Conservation (phyloP, 2,113 vertebrate species). For the Ageneiosus marmoratus region DNA sequence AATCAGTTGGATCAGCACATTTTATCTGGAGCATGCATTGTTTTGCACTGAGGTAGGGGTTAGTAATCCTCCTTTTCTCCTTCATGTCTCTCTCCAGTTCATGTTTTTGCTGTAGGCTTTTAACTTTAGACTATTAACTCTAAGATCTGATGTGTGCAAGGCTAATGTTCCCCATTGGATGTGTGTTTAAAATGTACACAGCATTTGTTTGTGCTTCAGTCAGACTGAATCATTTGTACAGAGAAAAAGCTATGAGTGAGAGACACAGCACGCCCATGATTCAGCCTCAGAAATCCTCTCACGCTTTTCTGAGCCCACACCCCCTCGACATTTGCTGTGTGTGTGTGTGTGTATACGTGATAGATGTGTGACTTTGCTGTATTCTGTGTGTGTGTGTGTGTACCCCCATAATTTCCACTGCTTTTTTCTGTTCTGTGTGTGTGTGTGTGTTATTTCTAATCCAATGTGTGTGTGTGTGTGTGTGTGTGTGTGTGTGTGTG, state of each 20-base stretch:
- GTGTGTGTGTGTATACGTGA: conserved; percentile 29
- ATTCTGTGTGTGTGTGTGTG: conserved; percentile 35
- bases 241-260: conserved; percentile 51
- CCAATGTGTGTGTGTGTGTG: not conserved
- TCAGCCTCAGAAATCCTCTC: conserved; percentile 52
- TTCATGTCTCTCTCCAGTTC: not conserved
- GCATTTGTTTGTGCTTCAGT: conserved; percentile 64
- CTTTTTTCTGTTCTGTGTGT: not conserved
- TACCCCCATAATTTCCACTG: conserved; percentile 8
- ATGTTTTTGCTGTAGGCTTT: not conserved
- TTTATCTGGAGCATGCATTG: not conserved
- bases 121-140: not conserved
- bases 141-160: conserved; percentile 25
- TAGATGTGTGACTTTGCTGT: conserved; percentile 52
- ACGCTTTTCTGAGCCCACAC: conserved; percentile 18
- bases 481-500: not conserved
- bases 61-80: not conserved
- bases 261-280: conserved; percentile 52
- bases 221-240: conserved; percentile 59
- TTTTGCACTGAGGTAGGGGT: not conserved
- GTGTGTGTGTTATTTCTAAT: not conserved
- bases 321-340: conserved; percentile 24
- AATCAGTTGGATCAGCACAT: not conserved
- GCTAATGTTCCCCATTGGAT: conserved; percentile 41
- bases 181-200: conserved; percentile 58